Evolutionary conservation across 2,113 vertebrate species (phyloP).

Genomic region (Trogon surrucura): DNA sequence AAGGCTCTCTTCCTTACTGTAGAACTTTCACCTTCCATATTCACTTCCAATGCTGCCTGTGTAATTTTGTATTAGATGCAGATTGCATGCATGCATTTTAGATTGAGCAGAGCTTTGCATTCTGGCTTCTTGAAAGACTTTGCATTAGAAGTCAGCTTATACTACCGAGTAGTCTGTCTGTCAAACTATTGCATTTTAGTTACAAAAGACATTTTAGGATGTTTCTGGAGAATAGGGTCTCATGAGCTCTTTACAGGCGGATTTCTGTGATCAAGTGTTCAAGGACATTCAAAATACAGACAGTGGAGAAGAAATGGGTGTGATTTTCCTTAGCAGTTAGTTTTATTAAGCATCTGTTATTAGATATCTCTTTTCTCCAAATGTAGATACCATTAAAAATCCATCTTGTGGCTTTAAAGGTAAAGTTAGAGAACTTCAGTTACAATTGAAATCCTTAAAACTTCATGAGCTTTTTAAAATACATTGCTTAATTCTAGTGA

Average conservation of each 20-base stretch:
- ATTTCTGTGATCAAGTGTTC: neutral
- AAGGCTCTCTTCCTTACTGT: neutral
- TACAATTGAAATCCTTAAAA: neutral
- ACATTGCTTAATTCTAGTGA: neutral
- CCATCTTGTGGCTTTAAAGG: neutral
- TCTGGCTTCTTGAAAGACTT: neutral
- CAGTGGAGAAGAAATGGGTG: neutral
- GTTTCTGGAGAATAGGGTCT: neutral
- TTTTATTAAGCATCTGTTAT: constrained; percentile 24
- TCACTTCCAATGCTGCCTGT: neutral
- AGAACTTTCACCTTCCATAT: neutral
- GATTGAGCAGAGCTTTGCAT: neutral
- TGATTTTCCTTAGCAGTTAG: neutral
- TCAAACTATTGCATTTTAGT: neutral
- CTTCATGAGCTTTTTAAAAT: neutral
- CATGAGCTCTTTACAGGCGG: neutral
- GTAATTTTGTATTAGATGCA: neutral
- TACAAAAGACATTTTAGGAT: neutral
- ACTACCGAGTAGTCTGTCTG: neutral
- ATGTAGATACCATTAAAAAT: neutral
- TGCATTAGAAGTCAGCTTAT: neutral
- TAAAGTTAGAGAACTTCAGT: neutral
- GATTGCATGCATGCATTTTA: neutral
- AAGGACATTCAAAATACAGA: neutral
- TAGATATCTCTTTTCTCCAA: neutral